phyloP scores from a whole-genome alignment of 2,888 invertebrate genomes.

The Microctonus aethiopoides region DNA sequence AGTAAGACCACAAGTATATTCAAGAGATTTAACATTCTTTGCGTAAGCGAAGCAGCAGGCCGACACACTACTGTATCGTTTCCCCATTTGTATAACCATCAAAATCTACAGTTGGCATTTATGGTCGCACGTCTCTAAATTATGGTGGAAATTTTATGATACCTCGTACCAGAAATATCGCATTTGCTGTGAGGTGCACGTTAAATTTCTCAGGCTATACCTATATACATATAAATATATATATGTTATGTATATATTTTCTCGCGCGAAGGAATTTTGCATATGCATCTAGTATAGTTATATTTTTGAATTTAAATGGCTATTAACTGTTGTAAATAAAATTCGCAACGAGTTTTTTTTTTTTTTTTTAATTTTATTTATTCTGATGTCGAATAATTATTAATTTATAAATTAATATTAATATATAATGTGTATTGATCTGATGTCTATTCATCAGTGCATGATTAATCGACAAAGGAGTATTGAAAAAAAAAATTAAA shows the following conservation, averaged over 20 bases:
- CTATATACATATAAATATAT: no score
- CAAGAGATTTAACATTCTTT: neutral
- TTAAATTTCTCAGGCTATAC: neutral
- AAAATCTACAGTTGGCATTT: conserved; percentile 42
- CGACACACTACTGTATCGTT: neutral
- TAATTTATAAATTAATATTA: no score
- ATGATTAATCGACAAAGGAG: neutral
- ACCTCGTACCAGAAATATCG: neutral
- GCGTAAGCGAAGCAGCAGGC: conserved; percentile 3
- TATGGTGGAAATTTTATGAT: conserved; percentile 63
- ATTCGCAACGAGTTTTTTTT: neutral
- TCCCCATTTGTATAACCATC: conserved; percentile 10
- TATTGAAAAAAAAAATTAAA: conserved; percentile 17
- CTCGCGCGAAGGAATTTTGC: neutral
- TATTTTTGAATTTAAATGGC: neutral
- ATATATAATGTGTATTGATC: no score
- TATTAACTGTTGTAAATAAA: neutral
- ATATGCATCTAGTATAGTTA: neutral
- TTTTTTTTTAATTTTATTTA: no score
- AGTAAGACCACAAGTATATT: neutral
- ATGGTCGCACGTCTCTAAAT: conserved; percentile 55
- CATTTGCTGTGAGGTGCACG: conserved; percentile 28
- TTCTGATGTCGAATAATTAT: no score
- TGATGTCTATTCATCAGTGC: neutral
- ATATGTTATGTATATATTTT: neutral